Evolutionary conservation across 2,797 vertebrate genomes (phyloP), one percentile per base, ranked within the genome.

Genomic region (Tapera naevia): DNA sequence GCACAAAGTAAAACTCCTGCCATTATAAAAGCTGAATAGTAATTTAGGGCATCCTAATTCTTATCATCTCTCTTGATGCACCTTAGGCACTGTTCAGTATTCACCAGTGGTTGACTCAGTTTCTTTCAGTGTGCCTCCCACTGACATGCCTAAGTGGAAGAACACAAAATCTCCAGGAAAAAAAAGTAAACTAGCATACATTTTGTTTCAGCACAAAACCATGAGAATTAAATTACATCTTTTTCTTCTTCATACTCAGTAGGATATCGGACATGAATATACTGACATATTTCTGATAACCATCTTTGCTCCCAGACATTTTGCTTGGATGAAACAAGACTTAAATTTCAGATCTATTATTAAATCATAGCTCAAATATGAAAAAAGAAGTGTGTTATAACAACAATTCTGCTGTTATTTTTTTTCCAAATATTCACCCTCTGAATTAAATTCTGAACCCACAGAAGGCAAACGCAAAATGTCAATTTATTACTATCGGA

Each of bases 241-340:
- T 93, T 86, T 93, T 54, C 81, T 56, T 80, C 92, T 91, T 91
- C 75, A 88, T 80, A 88, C 89, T 90, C 90, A 87, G 75, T 30
- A 78, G 78, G 80, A 45, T 85, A 90, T 32, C 6, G 10, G 91
- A 94, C 86, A 69, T 64, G 80, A 91, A 92, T 78, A 85, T 79
- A 95, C 67, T 67, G 90, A 82, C 67, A 58, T 62, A 82, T 92
- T 95, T 92, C 90, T 90, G 80, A 93, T 95, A 81, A 89, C 92
- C 48, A 83, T 87, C 66, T 84, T 86, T 78, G 78, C 82, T 93
- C 72, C 60, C 67, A 93, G 86, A 89, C 51, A 73, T 91, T 83
- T 93, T 65, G 80, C 66, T 82, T 91, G 82, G 73, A 93, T 86
- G 74, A 92, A 93, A 86, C 66, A 81, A 78, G 82, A 74, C 75